Conservation (phyloP, 2,797 vertebrate species). For the Luscinia megarhynchos region DNA sequence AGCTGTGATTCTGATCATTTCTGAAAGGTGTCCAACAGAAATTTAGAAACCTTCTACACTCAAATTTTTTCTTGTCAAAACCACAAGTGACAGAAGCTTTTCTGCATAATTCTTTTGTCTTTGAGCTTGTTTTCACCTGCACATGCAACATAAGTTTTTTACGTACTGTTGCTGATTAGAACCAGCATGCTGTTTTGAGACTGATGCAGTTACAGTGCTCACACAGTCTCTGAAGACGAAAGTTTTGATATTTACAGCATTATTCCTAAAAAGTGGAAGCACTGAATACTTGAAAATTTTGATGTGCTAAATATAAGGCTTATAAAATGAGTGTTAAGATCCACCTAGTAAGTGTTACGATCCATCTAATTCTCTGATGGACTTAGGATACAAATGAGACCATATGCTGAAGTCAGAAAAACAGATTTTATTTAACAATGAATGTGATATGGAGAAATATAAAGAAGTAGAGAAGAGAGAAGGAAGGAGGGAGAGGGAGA, state of each 20-base stretch:
- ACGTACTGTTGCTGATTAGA: not conserved
- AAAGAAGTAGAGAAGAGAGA: not conserved
- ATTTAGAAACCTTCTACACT: not conserved
- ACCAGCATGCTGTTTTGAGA: not conserved
- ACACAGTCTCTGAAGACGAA: not conserved
- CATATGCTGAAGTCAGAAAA: not conserved
- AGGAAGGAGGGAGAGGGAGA: not conserved
- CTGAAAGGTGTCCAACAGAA: not conserved
- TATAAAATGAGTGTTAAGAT: not conserved
- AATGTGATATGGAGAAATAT: not conserved
- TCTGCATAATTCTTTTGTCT: not conserved
- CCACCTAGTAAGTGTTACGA: not conserved
- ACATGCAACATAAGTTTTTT: rapidly evolving
- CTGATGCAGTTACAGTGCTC: not conserved
- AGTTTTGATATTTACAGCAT: not conserved
- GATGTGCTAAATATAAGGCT: not conserved
- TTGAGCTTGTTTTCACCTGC: not conserved
- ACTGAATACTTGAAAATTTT: not conserved
- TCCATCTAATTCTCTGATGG: not conserved
- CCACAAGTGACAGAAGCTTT: not conserved
- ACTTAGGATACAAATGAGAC: not conserved
- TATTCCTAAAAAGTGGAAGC: not conserved
- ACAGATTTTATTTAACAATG: not conserved
- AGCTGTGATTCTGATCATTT: not conserved
- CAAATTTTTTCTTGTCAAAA: not conserved